Evolutionary conservation across 1,140 invertebrate genomes (phyloP).

Genomic region (Andrena cerasifolii): DNA sequence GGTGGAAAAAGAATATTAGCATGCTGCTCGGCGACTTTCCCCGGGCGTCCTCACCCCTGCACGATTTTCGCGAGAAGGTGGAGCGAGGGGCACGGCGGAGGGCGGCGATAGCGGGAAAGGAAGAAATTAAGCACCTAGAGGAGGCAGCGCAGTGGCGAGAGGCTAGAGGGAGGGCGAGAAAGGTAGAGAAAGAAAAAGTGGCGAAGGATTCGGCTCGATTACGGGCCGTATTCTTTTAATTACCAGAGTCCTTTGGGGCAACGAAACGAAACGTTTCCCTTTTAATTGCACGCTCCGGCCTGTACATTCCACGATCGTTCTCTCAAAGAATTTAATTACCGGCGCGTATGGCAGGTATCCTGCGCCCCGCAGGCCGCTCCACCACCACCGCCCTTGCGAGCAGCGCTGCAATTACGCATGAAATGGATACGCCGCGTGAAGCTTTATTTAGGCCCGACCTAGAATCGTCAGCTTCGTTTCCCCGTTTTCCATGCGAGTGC

Average conservation of each 20-base stretch:
- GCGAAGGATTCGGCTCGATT: constrained; percentile 71
- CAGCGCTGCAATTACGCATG: constrained; percentile 66
- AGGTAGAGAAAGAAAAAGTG: constrained; percentile 44
- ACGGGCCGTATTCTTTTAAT: constrained; percentile 81
- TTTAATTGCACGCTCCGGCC: constrained; percentile 79
- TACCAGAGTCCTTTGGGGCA: constrained; percentile 75
- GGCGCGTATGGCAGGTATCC: constrained; percentile 68
- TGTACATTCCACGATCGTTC: constrained; percentile 80
- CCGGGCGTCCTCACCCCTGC: constrained; percentile 55
- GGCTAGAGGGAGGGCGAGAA: not conserved
- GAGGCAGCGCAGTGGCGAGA: not conserved
- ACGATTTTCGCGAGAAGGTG: constrained; percentile 27
- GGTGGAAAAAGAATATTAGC: constrained; percentile 76
- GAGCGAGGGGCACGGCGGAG: constrained; percentile 16
- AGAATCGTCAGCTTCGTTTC: constrained; percentile 46
- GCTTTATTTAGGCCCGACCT: constrained; percentile 70
- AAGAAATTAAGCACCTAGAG: constrained; percentile 28
- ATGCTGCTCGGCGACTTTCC: constrained; percentile 70
- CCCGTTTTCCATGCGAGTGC: not conserved
- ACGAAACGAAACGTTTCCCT: constrained; percentile 80
- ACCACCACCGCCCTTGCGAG: constrained; percentile 22
- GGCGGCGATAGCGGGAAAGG: constrained; percentile 13
- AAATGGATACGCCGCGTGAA: constrained; percentile 71
- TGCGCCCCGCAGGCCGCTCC: constrained; percentile 44
- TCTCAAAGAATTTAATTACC: constrained; percentile 82